Percentiles rank a stretch among this genome's conserved stretches.
Conservation (phyloP, 2,888 invertebrate genomes). For the Cinara cedri region DNA sequence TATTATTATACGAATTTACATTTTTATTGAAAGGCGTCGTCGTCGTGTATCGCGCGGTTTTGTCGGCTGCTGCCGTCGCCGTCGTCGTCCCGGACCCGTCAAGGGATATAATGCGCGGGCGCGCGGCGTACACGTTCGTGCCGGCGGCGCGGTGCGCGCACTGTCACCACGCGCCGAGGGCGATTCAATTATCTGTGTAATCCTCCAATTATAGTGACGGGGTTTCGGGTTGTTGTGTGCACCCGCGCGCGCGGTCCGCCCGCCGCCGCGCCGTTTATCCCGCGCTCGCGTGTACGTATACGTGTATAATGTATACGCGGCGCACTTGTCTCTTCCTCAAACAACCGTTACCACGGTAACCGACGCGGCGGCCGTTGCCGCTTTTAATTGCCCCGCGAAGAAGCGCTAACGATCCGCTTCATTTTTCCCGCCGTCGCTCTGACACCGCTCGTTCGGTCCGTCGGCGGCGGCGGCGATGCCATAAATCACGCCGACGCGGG, state of each 20-base stretch:
- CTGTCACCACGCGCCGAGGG: conserved; percentile 57
- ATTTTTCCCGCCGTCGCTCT: conserved; percentile 48
- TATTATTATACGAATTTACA: conserved; percentile 54
- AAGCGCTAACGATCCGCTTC: conserved; percentile 57
- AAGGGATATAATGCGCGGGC: conserved; percentile 4
- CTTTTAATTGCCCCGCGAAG: conserved; percentile 57
- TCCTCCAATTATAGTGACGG: conserved; percentile 60
- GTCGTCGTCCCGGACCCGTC: not conserved
- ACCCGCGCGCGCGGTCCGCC: not conserved
- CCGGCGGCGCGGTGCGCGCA: conserved; percentile 37
- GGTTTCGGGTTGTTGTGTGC: conserved; percentile 52
- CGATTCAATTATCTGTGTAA: conserved; percentile 61
- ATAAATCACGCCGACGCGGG: conserved; percentile 53
- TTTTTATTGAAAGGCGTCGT: conserved; percentile 55
- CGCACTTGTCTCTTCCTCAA: conserved; percentile 46
- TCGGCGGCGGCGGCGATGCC: conserved; percentile 36
- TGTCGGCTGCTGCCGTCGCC: conserved; percentile 38
- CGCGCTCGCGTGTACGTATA: not conserved
- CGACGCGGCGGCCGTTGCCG: conserved; percentile 32
- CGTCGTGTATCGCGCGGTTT: not conserved
- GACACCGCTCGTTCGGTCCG: conserved; percentile 7
- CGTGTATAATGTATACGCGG: not conserved
- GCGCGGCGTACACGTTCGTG: not conserved
- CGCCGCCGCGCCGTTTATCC: not conserved
- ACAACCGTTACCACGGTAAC: conserved; percentile 55